Conservation (phyloP, 2,113 vertebrate species). For the Corythornis vintsioides region DNA sequence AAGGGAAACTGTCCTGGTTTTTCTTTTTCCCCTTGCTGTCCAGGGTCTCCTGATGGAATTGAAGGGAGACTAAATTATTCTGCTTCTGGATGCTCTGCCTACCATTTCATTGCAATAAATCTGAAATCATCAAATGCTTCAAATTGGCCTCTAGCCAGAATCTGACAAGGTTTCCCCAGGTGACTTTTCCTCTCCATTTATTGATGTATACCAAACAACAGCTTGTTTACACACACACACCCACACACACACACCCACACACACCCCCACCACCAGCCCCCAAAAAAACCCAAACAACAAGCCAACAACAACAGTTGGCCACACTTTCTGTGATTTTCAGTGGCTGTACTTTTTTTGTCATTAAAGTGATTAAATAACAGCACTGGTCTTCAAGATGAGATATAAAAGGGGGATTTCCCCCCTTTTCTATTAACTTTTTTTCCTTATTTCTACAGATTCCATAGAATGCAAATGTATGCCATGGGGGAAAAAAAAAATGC, state of each 20-base stretch:
- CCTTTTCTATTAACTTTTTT: neutral
- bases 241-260: neutral
- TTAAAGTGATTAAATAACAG: neutral
- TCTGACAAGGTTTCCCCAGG: neutral
- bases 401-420: neutral
- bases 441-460: neutral
- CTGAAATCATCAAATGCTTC: neutral
- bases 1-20: neutral
- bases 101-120: neutral
- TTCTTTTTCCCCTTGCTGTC: neutral
- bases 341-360: neutral
- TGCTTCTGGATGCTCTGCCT: slow-evolving; percentile 16
- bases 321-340: neutral
- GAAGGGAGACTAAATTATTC: neutral
- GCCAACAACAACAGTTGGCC: neutral
- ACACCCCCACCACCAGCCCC: too few relatives aligned
- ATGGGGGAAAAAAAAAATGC: neutral
- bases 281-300: neutral
- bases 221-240: neutral
- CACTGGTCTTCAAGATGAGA: neutral
- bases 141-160: neutral
- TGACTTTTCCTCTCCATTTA: neutral
- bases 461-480: neutral
- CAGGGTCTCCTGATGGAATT: neutral
- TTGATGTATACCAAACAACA: neutral